A percentile compares a stretch with the other conserved stretches of the same genome.
phyloP scores from a whole-genome alignment of 2,888 invertebrate species.

The Zygothrica quintamaculata region DNA sequence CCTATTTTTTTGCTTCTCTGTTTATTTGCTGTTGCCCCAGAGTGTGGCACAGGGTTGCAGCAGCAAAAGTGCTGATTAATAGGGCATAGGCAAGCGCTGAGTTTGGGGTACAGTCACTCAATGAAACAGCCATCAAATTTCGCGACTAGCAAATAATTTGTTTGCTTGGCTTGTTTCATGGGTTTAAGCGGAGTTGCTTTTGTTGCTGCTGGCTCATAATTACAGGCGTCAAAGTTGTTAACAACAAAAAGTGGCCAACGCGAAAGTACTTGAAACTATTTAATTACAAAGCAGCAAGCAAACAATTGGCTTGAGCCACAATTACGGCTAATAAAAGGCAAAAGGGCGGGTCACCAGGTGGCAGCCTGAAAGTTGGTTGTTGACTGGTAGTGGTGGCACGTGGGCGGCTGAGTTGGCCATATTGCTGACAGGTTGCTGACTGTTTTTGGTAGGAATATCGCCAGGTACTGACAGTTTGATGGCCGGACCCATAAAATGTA shows the following conservation, averaged over 20 bases:
- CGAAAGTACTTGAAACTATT: conserved; percentile 70
- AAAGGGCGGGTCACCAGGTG: not conserved
- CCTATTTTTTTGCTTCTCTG: not conserved
- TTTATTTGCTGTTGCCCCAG: too few relatives aligned
- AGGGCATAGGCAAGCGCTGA: not conserved
- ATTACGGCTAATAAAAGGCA: conserved; percentile 61
- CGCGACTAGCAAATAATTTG: conserved; percentile 42
- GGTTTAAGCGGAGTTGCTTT: not conserved
- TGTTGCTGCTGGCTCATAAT: conserved; percentile 49
- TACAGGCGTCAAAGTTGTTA: conserved; percentile 73
- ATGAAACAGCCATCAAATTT: conserved; percentile 33
- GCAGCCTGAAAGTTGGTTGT: too few relatives aligned
- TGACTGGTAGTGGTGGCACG: conserved; percentile 3
- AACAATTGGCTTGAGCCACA: conserved; percentile 72
- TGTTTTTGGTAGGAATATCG: conserved; percentile 12
- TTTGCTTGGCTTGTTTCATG: conserved; percentile 16
- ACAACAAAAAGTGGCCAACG: conserved; percentile 69
- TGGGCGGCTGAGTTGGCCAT: conserved; percentile 24
- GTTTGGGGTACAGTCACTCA: not conserved
- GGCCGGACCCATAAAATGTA: conserved; percentile 43
- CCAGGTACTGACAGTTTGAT: conserved; percentile 45
- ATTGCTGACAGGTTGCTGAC: conserved; percentile 46
- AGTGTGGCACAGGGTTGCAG: too few relatives aligned
- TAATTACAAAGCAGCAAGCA: conserved; percentile 74
- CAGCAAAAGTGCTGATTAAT: too few relatives aligned